Base-by-base conservation (phyloP, 2,797 vertebrate genomes). In the Phoeniculus purpureus region DNA sequence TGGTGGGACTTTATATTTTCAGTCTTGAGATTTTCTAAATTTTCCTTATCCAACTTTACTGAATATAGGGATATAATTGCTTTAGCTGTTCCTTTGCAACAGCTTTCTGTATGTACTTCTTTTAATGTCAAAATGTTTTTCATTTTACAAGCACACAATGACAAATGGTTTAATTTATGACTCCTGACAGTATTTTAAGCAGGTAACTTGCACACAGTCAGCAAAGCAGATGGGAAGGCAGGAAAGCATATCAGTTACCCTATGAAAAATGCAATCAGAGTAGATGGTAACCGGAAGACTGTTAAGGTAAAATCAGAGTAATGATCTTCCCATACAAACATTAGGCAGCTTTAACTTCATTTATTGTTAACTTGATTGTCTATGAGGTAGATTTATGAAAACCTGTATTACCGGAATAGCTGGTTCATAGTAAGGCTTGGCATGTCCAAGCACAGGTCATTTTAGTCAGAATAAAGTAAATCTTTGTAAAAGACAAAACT, bases 151-250 rank as follows among this genome's bases (percentile, higher is more conserved):
- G 23, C 40, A 40, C 50, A 29, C n/a, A 82, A n/a, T 79, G 77
- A 88, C 52, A 73, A 92, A 86, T 83, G 31, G 17, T 27, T 87
- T 85, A 87, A 66, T 73, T 81, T 72, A 70, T 81, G n/a, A 9
- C 81, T 59, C 40, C 60, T 86, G 71, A 15, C 56, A 83, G 64
- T 23, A 66, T 81, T 93, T 94, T 94, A 83, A 94, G 62, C 56
- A 92, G 59, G 60, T 78, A 93, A 76, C 74, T 75, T 91, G 34
- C 50, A 76, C 75, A 40, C 52, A 87, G 58, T 50, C 68, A 82
- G 37, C 15, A 83, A 31, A 84, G 71, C 74, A 94, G 87, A 94
- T 85, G 82, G 77, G 67, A 79, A 81, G 15, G 32, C 48, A 90
- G 52, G 50, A 90, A 91, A 90, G 65, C 23, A 34, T 72, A 43